These are phyloP conservation scores for Enhydra lutris DNA, from an alignment of 2,113 vertebrate species.

Conservation along the genomic window DNA sequence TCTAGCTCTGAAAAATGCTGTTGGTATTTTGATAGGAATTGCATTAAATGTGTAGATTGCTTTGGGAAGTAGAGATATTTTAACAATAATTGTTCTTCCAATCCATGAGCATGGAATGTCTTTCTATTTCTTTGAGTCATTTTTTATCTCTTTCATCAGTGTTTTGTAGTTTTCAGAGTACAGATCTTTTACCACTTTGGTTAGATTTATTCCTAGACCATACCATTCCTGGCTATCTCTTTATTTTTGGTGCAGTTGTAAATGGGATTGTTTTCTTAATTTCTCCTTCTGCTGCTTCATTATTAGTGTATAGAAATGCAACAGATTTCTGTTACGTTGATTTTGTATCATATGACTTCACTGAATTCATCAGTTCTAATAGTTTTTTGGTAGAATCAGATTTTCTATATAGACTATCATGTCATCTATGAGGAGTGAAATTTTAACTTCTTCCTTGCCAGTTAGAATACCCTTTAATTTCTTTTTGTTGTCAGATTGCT, in stretches of 20 bases:
- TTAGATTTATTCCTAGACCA: neutral
- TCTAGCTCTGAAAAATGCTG: too few species aligned
- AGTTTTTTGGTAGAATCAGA: neutral
- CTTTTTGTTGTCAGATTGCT: neutral
- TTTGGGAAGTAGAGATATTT: neutral
- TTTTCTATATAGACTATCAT: neutral
- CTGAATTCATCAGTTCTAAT: neutral
- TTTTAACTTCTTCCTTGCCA: neutral
- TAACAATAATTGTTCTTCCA: neutral
- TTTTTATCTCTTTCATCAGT: neutral
- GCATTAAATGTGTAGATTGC: too few species aligned
- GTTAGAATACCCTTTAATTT: neutral
- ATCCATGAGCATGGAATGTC: neutral
- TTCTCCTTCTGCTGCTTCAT: neutral
- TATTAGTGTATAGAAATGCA: neutral
- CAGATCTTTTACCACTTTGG: neutral
- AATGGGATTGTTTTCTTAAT: neutral
- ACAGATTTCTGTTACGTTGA: neutral
- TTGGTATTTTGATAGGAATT: too few species aligned
- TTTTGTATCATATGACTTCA: neutral
- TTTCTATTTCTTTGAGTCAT: neutral
- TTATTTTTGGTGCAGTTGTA: neutral
- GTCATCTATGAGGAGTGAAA: neutral
- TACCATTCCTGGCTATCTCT: neutral
- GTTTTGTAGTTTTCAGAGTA: neutral